These are phyloP conservation scores for Drosophila sechellia DNA, from an alignment of 1,140 invertebrate genomes.

Conservation along the genomic window DNA sequence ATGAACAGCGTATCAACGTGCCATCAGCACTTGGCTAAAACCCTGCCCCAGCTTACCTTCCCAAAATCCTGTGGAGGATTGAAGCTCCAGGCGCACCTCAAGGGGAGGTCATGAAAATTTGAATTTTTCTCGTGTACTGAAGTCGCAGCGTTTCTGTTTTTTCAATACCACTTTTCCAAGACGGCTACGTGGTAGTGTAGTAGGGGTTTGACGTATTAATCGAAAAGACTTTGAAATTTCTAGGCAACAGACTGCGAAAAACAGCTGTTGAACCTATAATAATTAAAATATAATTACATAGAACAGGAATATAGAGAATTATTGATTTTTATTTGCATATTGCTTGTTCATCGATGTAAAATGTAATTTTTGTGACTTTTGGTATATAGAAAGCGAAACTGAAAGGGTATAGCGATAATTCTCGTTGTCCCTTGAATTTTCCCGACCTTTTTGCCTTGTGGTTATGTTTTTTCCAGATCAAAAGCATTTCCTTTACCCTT, in stretches of 20 bases:
- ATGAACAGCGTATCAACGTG: slow-evolving; percentile 77
- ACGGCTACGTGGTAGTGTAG: neutral
- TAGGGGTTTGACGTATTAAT: neutral
- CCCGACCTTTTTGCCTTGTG: slow-evolving; percentile 43
- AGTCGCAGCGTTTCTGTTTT: slow-evolving; percentile 38
- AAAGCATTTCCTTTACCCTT: slow-evolving; percentile 47
- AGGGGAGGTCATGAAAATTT: slow-evolving; percentile 61
- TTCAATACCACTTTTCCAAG: slow-evolving; percentile 53
- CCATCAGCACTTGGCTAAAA: slow-evolving; percentile 70
- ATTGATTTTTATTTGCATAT: too few relatives aligned
- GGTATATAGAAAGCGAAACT: neutral
- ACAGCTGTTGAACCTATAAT: too few relatives aligned
- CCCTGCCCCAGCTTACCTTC: slow-evolving; percentile 1
- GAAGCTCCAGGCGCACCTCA: neutral
- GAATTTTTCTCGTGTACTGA: slow-evolving; percentile 56
- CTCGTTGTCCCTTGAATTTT: slow-evolving; percentile 9
- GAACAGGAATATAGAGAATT: too few relatives aligned
- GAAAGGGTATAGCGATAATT: slow-evolving; percentile 29
- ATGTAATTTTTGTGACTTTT: neutral
- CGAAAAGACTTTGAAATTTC: neutral
- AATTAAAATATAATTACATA: neutral
- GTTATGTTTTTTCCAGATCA: slow-evolving; percentile 58
- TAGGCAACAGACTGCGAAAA: neutral
- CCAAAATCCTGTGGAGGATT: slow-evolving; percentile 7
- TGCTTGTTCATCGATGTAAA: too few relatives aligned